Conservation (phyloP, 2,113 vertebrate genomes). For the Gnathochromis pfefferi region DNA sequence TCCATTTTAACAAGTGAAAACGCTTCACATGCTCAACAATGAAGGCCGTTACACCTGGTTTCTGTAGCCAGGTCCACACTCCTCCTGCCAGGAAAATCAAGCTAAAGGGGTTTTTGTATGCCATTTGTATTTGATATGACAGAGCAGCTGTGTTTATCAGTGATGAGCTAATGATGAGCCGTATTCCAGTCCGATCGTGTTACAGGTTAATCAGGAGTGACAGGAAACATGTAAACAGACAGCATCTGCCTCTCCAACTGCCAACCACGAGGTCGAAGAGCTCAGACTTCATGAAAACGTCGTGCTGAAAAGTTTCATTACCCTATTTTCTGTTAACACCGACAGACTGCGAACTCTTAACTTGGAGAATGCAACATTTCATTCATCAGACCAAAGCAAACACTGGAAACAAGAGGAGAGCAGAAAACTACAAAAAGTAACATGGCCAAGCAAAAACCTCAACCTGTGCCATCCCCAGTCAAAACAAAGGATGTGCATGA, state of each 20-base stretch:
- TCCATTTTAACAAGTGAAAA: background rate
- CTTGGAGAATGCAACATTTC: background rate
- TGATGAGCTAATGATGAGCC: background rate
- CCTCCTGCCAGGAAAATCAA: background rate
- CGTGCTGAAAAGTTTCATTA: background rate
- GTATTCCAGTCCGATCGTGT: background rate
- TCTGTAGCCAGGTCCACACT: background rate
- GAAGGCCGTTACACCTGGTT: background rate
- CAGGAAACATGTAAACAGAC: background rate
- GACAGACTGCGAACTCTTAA: background rate
- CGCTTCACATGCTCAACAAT: background rate
- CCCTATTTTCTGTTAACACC: background rate
- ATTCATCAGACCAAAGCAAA: background rate
- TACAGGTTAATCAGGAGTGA: background rate
- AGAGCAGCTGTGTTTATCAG: background rate
- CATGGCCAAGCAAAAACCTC: background rate
- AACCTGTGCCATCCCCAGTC: background rate
- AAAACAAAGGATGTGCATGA: background rate
- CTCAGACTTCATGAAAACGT: background rate
- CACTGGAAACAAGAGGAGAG: background rate
- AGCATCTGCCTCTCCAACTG: background rate
- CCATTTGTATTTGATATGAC: background rate
- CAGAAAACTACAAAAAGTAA: background rate
- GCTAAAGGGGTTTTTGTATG: background rate
- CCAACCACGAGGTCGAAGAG: background rate